Base-by-base conservation (phyloP, 2,888 invertebrate species). In the Macaria notata region DNA sequence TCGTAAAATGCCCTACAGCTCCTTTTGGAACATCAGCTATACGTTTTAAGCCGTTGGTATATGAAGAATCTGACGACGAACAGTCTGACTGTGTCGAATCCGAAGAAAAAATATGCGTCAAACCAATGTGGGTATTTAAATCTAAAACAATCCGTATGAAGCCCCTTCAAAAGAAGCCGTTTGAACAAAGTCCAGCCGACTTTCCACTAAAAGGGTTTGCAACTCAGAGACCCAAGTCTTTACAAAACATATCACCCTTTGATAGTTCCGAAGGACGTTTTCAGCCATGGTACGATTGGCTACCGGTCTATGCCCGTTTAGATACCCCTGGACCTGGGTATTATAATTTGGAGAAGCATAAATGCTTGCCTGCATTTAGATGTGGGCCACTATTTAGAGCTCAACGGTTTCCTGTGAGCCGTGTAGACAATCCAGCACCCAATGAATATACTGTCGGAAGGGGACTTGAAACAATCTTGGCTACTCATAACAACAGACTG, bases 301-400 rank as follows among this genome's bases (percentile, higher is more conserved):
- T 85, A 59, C 76, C 85, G 6, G 73, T 87, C 29, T 66, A 73
- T 53, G 79, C 73, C 1, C 69, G 61, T 43, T 45, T 68, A 1
- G 65, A 68, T 52, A 84, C 84, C 4, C 86, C 87, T 45, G 88
- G 86, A 0, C 88, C 88, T 9, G 76, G 78, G 51, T 73, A 76
- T 63, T 87, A 85, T 56, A 63, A 69, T 51, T 49, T 66, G 49
- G 76, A 82, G 50, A 80, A 75, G 49, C 71, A 77, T 9, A 75
- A 66, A 65, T 83, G 82, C 61, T 49, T 61, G 7, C 79, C 85
- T 33, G 83, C 87, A 9, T 81, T 85, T 31, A 57, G 57, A n/a
- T 65, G 54, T 36, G 89, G 88, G 5, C 87, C 89, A 7, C 52
- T 86, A 38, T 64, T 41, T 54, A 77, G 84, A 52, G 58, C 77